Evolutionary conservation across 2,113 vertebrate genomes (phyloP).

Genomic region (Siniperca chuatsi): DNA sequence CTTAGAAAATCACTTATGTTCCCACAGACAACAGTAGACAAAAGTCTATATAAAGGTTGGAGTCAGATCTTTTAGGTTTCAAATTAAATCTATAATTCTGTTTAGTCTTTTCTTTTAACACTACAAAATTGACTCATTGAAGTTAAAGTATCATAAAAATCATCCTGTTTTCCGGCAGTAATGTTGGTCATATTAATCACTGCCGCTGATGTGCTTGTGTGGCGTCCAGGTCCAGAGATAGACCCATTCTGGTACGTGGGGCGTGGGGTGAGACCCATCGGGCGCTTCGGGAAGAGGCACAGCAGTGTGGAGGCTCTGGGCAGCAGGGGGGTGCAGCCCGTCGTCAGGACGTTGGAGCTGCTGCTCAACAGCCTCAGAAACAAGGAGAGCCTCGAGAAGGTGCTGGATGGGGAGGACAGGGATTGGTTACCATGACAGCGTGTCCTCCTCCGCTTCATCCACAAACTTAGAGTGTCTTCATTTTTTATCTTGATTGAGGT

Average conservation of each 20-base stretch:
- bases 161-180: neutral
- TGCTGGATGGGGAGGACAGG: slow-evolving; percentile 66
- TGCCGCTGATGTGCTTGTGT: slow-evolving; percentile 20
- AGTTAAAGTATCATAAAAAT: slow-evolving; percentile 1
- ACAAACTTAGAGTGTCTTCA: slow-evolving; percentile 41
- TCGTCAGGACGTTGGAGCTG: slow-evolving; percentile 80
- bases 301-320: slow-evolving; percentile 62
- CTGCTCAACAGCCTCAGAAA: slow-evolving; percentile 83
- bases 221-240: slow-evolving; percentile 89
- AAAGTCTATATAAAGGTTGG: neutral
- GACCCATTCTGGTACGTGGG: slow-evolving; percentile 93
- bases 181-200: neutral
- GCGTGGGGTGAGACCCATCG: slow-evolving; percentile 91
- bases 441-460: slow-evolving; percentile 13
- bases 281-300: slow-evolving; percentile 92
- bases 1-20: neutral
- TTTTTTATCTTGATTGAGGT: slow-evolving; percentile 35
- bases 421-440: slow-evolving; percentile 81
- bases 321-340: slow-evolving; percentile 66
- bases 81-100: neutral
- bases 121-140: neutral
- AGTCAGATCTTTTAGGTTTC: neutral
- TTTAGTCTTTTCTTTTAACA: neutral
- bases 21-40: neutral
- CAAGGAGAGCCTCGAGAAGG: slow-evolving; percentile 72